A percentile compares a stretch with the other conserved stretches of the same genome.
Evolutionary conservation across 2,113 vertebrate species (phyloP).

Genomic region (Sebastes fasciatus): DNA sequence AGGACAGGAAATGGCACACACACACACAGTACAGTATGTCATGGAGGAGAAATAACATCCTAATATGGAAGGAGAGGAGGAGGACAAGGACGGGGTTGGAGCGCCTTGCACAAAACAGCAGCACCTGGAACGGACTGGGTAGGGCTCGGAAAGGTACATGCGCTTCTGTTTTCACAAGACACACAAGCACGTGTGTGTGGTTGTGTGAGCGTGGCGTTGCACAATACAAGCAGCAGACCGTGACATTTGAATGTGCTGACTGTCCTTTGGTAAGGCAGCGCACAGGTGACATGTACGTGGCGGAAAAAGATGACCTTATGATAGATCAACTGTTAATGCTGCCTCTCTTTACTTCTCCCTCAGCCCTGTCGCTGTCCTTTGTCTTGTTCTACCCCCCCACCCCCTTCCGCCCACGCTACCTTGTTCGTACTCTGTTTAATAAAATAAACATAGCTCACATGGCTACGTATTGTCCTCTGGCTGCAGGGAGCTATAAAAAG

Average conservation of each 20-base stretch:
- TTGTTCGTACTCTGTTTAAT: slow-evolving; percentile 44
- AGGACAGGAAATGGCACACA: slow-evolving; percentile 38
- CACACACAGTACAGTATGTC: slow-evolving; percentile 18
- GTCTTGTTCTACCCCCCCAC: slow-evolving; percentile 3
- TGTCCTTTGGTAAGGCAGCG: slow-evolving; percentile 60
- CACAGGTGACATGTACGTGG: slow-evolving; percentile 58
- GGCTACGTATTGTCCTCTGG: slow-evolving; percentile 60
- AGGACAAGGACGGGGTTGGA: slow-evolving; percentile 14
- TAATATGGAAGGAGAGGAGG: slow-evolving; percentile 57
- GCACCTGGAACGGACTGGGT: slow-evolving; percentile 41
- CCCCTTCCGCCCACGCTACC: not conserved
- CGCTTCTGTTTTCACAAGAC: slow-evolving; percentile 27
- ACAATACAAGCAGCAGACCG: slow-evolving; percentile 60
- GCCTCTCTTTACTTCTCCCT: slow-evolving; percentile 25
- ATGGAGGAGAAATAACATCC: slow-evolving; percentile 44
- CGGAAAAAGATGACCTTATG: slow-evolving; percentile 82
- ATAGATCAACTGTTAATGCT: slow-evolving; percentile 68
- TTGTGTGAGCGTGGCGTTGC: slow-evolving; percentile 35
- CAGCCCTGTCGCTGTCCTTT: slow-evolving; percentile 26
- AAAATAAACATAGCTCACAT: slow-evolving; percentile 54
- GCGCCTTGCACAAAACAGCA: slow-evolving; percentile 59
- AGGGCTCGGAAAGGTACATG: slow-evolving; percentile 22
- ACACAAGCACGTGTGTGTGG: not conserved
- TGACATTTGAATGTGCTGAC: slow-evolving; percentile 81
- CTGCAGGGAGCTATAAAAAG: slow-evolving; percentile 66